A percentile compares a stretch with the other conserved stretches of the same genome.
These are phyloP conservation scores for Pheosia gnoma DNA, from an alignment of 2,888 invertebrate genomes.

Conservation along the genomic window DNA sequence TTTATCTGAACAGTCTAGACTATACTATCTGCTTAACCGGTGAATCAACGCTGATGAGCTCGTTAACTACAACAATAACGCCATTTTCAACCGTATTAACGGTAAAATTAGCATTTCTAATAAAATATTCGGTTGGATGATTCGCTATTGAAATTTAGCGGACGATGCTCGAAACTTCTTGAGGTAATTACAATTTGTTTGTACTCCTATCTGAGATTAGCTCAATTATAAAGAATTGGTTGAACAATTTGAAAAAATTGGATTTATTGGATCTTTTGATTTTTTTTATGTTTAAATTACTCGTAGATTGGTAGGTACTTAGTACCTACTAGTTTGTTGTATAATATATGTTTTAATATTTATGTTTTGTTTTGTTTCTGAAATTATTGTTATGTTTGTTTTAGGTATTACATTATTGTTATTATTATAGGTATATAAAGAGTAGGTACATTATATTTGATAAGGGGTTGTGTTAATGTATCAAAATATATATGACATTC, in stretches of 20 bases:
- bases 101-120: constrained; percentile 31
- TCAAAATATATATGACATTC: too few species aligned
- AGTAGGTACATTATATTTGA: too few species aligned
- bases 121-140: constrained; percentile 23
- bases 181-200: constrained; percentile 5
- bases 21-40: constrained; percentile 7
- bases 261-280: too few species aligned
- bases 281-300: too few species aligned
- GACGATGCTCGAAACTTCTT: constrained; percentile 9
- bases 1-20: not conserved
- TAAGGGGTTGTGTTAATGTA: too few species aligned
- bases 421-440: too few species aligned
- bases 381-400: too few species aligned
- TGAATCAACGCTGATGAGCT: constrained; percentile 23
- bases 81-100: constrained; percentile 26
- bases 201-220: not conserved
- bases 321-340: too few species aligned
- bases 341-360: too few species aligned
- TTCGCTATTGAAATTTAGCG: constrained; percentile 20
- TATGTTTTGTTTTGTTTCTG: too few species aligned
- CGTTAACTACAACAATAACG: constrained; percentile 25
- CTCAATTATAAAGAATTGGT: not conserved
- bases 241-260: not conserved
- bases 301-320: too few species aligned
- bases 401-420: too few species aligned